Conservation (phyloP, 2,797 vertebrate species). For the Tapera naevia region DNA sequence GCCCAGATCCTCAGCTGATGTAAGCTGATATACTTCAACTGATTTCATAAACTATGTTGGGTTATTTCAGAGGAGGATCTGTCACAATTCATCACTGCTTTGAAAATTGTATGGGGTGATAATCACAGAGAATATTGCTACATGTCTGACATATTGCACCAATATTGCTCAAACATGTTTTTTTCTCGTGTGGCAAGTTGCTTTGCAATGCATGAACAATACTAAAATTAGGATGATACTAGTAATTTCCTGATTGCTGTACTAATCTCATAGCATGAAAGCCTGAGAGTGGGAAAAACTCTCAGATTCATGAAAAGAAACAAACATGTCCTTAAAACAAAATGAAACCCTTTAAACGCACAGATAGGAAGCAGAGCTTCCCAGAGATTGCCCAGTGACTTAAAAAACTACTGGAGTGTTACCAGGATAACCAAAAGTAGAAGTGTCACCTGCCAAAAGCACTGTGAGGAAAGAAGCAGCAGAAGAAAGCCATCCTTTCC, state of each 20-base stretch:
- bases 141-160: slow-evolving; percentile 66
- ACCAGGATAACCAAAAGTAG: not conserved
- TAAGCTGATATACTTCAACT: slow-evolving; percentile 35
- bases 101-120: slow-evolving; percentile 66
- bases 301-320: not conserved
- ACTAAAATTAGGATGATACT: slow-evolving; percentile 55
- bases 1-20: slow-evolving; percentile 34
- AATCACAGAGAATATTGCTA: slow-evolving; percentile 65
- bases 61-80: slow-evolving; percentile 58
- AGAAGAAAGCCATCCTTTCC: not conserved
- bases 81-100: slow-evolving; percentile 60
- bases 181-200: slow-evolving; percentile 7
- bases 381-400: not conserved
- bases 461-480: not conserved
- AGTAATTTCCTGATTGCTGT: slow-evolving; percentile 47
- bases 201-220: slow-evolving; percentile 42
- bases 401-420: not conserved
- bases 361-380: not conserved
- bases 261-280: not conserved
- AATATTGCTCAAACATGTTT: slow-evolving; percentile 49
- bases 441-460: not conserved
- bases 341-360: not conserved
- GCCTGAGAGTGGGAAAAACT: not conserved
- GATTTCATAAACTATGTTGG: slow-evolving; percentile 46
- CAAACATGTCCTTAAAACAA: not conserved